phyloP scores from a whole-genome alignment of 2,797 vertebrate species.

The Myotis pilosus region DNA sequence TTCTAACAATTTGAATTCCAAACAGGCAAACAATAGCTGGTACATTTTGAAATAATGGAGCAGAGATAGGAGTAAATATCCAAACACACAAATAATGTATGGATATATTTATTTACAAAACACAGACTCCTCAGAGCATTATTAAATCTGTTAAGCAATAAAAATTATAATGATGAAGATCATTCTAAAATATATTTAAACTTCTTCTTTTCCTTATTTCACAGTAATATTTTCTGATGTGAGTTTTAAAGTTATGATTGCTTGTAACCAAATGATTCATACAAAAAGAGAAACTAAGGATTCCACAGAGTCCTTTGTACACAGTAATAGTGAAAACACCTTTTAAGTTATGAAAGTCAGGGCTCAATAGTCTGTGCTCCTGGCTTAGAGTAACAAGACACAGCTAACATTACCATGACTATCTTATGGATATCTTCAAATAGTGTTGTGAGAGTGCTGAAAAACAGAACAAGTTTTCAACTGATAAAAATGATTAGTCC shows the following conservation, averaged over 20 bases:
- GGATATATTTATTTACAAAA: background rate
- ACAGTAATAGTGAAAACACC: background rate
- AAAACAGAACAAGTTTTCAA: background rate
- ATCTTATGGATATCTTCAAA: background rate
- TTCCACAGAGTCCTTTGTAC: background rate
- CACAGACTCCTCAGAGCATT: background rate
- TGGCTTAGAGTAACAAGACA: too few species aligned
- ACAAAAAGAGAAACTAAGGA: background rate
- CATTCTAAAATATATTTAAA: background rate
- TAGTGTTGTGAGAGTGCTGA: background rate
- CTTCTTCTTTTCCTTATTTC: background rate
- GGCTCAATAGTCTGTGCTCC: background rate
- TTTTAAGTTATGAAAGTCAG: background rate
- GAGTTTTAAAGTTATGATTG: background rate
- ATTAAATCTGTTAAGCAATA: background rate
- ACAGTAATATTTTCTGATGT: background rate
- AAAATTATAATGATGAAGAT: background rate
- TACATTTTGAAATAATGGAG: background rate
- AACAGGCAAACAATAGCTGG: background rate
- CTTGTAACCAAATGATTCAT: background rate
- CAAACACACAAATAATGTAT: background rate
- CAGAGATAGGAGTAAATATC: background rate
- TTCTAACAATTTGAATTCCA: slow-evolving; percentile 7
- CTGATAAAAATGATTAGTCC: background rate
- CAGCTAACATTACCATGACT: background rate